Percentiles rank a stretch among this genome's conserved stretches.
These are phyloP conservation scores for Harpalus rubripes DNA, from an alignment of 2,888 invertebrate genomes.

Conservation along the genomic window DNA sequence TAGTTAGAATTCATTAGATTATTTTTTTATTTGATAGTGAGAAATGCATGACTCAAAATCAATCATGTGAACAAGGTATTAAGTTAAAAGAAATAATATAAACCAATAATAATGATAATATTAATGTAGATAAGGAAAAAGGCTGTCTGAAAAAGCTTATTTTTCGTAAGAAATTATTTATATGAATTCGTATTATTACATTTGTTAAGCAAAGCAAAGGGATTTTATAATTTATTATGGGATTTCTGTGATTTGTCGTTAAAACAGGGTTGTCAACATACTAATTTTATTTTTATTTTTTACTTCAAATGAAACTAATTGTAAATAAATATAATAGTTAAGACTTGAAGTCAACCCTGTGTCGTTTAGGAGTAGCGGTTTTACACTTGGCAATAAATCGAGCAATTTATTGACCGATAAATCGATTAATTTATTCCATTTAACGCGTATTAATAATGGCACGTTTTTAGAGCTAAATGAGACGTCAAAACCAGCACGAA, in stretches of 20 bases:
- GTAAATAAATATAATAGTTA: no score
- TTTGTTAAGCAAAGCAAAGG: background rate
- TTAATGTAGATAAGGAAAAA: constrained; percentile 58
- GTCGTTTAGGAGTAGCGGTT: no score
- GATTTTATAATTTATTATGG: constrained; percentile 8
- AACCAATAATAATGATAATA: constrained; percentile 47
- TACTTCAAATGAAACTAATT: no score
- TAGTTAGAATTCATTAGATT: constrained; percentile 43
- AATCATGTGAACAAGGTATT: constrained; percentile 66
- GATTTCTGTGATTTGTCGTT: background rate
- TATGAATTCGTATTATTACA: constrained; percentile 33
- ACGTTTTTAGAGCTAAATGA: no score
- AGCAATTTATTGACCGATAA: no score
- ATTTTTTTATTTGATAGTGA: constrained; percentile 57
- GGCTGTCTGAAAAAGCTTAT: constrained; percentile 60
- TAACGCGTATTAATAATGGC: no score
- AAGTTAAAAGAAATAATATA: constrained; percentile 54
- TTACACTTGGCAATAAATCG: no score
- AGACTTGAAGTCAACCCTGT: no score
- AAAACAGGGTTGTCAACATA: no score
- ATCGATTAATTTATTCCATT: no score
- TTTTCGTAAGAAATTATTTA: constrained; percentile 34
- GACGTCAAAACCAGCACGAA: no score
- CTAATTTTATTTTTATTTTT: no score
- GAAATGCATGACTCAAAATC: constrained; percentile 58